A percentile compares a stretch with the other conserved stretches of the same genome.
phyloP scores from a whole-genome alignment of 1,140 invertebrate genomes.

The Andricus grossulariae region DNA sequence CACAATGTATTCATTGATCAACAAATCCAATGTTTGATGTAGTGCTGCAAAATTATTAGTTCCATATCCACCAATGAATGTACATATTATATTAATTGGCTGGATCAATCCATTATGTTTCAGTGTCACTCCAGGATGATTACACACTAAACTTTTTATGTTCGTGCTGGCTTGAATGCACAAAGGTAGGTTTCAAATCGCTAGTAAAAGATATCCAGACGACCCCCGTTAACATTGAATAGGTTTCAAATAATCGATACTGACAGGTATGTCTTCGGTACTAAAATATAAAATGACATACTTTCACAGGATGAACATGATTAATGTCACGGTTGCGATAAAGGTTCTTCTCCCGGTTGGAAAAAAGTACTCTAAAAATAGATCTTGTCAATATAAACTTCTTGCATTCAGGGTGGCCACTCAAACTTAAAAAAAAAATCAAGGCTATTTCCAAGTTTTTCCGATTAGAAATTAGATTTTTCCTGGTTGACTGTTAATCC shows the following conservation, averaged over 20 bases:
- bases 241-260: constrained; percentile 28
- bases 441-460: too few species aligned
- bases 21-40: not conserved
- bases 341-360: not conserved
- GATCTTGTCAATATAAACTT: too few species aligned
- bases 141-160: constrained; percentile 4
- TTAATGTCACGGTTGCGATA: constrained; percentile 26
- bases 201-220: constrained; percentile 22
- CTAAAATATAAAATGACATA: constrained; percentile 30
- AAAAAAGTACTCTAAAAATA: constrained; percentile 5
- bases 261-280: constrained; percentile 26
- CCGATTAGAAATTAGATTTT: too few species aligned
- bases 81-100: not conserved
- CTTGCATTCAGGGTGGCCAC: too few species aligned
- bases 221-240: constrained; percentile 27
- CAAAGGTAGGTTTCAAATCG: constrained; percentile 15
- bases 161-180: constrained; percentile 15
- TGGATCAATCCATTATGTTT: not conserved
- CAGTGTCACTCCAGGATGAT: not conserved
- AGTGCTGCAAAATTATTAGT: not conserved
- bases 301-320: constrained; percentile 20
- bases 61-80: not conserved
- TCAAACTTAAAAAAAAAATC: too few species aligned
- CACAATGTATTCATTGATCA: not conserved
- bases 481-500: too few species aligned